Conservation (phyloP, 2,113 vertebrate genomes). For the Motacilla alba region DNA sequence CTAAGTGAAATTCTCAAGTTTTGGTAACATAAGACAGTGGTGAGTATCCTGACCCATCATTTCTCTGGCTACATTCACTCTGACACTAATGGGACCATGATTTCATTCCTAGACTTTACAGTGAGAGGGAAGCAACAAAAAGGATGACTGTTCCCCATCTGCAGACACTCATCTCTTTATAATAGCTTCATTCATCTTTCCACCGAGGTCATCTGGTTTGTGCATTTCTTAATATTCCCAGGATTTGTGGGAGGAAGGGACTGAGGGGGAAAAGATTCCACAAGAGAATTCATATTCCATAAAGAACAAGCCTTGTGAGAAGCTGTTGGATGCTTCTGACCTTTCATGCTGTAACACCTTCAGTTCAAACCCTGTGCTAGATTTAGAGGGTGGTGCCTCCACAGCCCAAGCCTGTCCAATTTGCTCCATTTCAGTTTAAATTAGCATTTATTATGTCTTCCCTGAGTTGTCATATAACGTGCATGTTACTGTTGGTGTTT, state of each 20-base stretch:
- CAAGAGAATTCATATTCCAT: neutral
- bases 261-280: neutral
- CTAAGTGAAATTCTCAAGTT: neutral
- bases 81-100: neutral
- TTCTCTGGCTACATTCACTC: neutral
- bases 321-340: neutral
- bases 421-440: neutral
- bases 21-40: neutral
- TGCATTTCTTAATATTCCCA: neutral
- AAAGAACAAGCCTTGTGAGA: neutral
- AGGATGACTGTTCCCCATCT: neutral
- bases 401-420: neutral
- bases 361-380: neutral
- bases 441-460: neutral
- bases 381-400: neutral
- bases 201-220: neutral
- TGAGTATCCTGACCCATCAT: neutral
- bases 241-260: neutral
- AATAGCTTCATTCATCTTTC: constrained; percentile 9
- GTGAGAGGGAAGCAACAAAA: neutral
- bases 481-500: neutral
- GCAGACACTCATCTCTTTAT: neutral
- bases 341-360: neutral
- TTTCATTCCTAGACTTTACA: neutral
- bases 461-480: neutral